Base-by-base conservation (phyloP, 2,113 vertebrate genomes). In the Eretmochelys imbricata region DNA sequence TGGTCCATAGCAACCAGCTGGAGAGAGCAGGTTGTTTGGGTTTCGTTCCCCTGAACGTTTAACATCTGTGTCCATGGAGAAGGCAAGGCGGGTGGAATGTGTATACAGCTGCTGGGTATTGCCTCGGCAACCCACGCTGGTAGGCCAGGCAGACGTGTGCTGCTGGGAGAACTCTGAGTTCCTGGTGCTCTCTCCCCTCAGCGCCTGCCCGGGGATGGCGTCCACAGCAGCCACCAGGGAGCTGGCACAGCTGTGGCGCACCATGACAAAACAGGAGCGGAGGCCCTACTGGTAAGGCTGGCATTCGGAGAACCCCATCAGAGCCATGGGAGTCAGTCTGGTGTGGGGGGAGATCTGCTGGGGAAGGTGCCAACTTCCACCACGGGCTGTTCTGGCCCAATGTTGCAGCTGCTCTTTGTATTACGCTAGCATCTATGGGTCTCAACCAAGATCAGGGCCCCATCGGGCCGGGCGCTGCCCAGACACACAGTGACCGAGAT, bases 171-270 rank as follows among this genome's bases (percentile, higher is more conserved):
- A 27, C 42, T 29, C 25, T 53, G 75, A 79, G 38, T 48, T 14
- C 42, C 20, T 25, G 12, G 57, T 78, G 19, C 6, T 31, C 72
- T 87, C 79, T 91, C 53, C 87, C 85, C 50, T 46, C 91, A 98
- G 98, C 48, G 92, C 97, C 84, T 96, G 94, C 46, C 98, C 98
- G 2, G 98, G 98, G 22, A 98, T 94, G 0, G 97, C 98, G 1
- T 98, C 98, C 85, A 98, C 98, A 0, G 87, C 88, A 2, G 98
- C 98, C 82, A 98, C 98, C 76, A 97, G 96, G 82, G 97, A 97
- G 50, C 90, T 98, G 89, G 98, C 98, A 51, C 97, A 98, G 4
- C 95, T 98, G 57, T 98, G 98, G 98, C 97, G 96, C 8, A 12
- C 57, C 53, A 98, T 98, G 98, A 97, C 97, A 5, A 81, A 79